Percentiles rank a stretch among this genome's conserved stretches.
phyloP scores from a whole-genome alignment of 2,113 vertebrate genomes.

The Oriolus oriolus region DNA sequence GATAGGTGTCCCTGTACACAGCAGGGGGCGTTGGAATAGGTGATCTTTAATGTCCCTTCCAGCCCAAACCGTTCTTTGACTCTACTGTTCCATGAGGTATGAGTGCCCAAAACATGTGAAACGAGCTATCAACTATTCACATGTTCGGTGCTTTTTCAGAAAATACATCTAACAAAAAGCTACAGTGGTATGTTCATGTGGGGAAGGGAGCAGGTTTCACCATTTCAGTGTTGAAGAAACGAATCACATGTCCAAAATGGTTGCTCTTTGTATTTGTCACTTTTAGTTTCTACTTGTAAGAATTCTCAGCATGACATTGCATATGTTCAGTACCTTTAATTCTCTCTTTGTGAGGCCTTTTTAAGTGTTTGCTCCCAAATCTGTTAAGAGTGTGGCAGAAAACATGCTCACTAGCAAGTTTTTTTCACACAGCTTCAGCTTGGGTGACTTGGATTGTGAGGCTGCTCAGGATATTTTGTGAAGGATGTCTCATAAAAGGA shows the following conservation, averaged over 20 bases:
- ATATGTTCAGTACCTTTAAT: not conserved
- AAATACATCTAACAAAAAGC: not conserved
- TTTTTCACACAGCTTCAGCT: not conserved
- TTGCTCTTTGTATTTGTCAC: not conserved
- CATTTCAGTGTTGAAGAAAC: not conserved
- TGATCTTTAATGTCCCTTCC: not conserved
- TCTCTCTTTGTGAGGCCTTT: not conserved
- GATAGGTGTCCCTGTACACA: not conserved
- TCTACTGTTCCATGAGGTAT: not conserved
- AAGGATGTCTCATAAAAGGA: not conserved
- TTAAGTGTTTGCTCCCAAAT: not conserved
- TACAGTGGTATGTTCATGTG: not conserved
- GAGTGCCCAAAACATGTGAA: not conserved
- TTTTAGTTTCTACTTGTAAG: not conserved
- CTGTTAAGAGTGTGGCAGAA: not conserved
- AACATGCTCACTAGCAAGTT: not conserved
- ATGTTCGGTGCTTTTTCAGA: not conserved
- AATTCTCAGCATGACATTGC: not conserved
- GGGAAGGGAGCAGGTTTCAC: not conserved
- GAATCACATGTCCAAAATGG: not conserved
- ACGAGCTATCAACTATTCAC: not conserved
- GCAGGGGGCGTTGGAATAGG: not conserved
- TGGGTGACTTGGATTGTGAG: not conserved
- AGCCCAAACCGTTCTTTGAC: not conserved
- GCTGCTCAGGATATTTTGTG: not conserved